Base-by-base conservation (phyloP, 1,140 invertebrate species). In the Zaprionus vittiger region DNA sequence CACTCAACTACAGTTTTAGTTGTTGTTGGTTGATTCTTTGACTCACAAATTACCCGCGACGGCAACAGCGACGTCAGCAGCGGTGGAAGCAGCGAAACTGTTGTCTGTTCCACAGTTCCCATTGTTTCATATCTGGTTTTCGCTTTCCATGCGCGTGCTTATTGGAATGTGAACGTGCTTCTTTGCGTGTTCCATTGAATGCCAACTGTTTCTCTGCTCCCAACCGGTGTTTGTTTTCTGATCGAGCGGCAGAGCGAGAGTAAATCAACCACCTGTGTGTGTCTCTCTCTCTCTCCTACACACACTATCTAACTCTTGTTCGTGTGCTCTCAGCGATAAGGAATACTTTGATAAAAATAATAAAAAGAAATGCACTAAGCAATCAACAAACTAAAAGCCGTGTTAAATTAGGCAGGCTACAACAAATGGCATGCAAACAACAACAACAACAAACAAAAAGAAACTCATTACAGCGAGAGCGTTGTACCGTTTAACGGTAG, bases 151-250 rank as follows among this genome's bases (percentile, higher is more conserved):
- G 79, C 79, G 70, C 74, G 74, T 73, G 74, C 70, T 67, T 73
- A 67, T 67, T 67, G 63, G 63, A 66, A 66, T 66, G 63, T 67
- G 38, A 72, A 44, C 57, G 62, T 31, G 44, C 38, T 44, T 61
- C 52, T 54, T 52, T 37, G 2, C 41, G 52, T 59, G 70, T 77
- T 73, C 12, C 17, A 17, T 24, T n/a, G 70, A 68, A 31, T 73
- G 26, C 64, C 70, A 77, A 17, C 11, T 52, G 34, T 77, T 6
- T 44, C 75, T 20, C 31, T 14, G 41, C 22, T 26, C 24, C 63
- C 73, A 84, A 81, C 84, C 84, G 84, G 84, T 87, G 84, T 87
- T 87, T 87, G 85, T 83, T 89, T 79, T 87, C 72, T 69, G 83
- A 71, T 70, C 55, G 49, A 65, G 61, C 22, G 47, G n/a, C n/a